These are phyloP conservation scores for Petrolisthes cinctipes DNA, from an alignment of 2,888 invertebrate genomes.

Conservation along the genomic window DNA sequence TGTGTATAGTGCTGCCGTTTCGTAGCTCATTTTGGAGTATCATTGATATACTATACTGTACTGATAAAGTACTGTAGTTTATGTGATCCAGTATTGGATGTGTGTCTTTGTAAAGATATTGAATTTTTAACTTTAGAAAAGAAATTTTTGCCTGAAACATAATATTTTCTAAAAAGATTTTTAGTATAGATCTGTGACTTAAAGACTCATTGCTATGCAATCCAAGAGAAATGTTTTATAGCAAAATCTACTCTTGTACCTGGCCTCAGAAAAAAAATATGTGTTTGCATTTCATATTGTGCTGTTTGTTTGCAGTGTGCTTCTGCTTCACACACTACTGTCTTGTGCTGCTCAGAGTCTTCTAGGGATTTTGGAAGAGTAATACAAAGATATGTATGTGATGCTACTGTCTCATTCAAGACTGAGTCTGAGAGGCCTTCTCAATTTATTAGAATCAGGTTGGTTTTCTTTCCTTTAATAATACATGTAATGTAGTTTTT, in stretches of 20 bases:
- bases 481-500: too few relatives aligned
- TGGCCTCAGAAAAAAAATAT: background rate
- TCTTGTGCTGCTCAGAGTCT: background rate
- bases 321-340: background rate
- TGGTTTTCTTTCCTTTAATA: too few relatives aligned
- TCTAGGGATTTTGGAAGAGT: background rate
- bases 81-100: background rate
- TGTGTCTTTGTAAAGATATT: constrained; percentile 1
- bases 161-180: background rate
- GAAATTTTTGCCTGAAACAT: background rate
- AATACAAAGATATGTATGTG: background rate
- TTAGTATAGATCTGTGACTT: constrained; percentile 13
- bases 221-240: constrained; percentile 2
- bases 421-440: too few relatives aligned
- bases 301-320: background rate
- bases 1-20: too few relatives aligned
- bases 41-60: too few relatives aligned
- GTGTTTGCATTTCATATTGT: background rate
- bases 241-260: constrained; percentile 15
- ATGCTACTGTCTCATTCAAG: too few relatives aligned
- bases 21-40: too few relatives aligned
- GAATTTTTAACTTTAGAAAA: background rate
- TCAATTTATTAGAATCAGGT: too few relatives aligned
- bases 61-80: too few relatives aligned
- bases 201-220: background rate